Base-by-base conservation (phyloP, 2,113 vertebrate species). In the Rhombomys opimus region DNA sequence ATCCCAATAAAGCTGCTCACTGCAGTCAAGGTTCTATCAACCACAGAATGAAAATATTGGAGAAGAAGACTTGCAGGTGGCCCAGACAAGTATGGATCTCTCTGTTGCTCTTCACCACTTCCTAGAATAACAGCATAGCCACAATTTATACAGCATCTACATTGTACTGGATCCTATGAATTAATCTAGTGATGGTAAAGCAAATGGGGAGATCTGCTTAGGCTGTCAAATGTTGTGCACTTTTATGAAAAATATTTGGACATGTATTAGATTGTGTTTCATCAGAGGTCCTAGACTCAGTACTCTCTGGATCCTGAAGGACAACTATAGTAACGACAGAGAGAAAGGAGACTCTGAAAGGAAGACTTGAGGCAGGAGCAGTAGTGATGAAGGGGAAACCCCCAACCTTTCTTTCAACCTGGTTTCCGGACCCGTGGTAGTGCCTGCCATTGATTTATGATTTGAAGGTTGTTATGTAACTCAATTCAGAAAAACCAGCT, bases 1-100 rank as follows among this genome's bases (percentile, higher is more conserved):
- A 23, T 46, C 10, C 38, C 12, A 11, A 1, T 54, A 32, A 0
- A 9, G 0, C 22, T 50, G 14, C n/a, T 14, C 35, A 80, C 0
- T 35, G 15, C 11, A 35, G 18, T 27, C 13, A 50, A 50, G 54
- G 70, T 50, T 92, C 18, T 12, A 38, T 7, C 12, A 38, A 82
- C 22, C 20, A 38, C 35, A 82, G 18, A 59, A 38, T 61, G 10
- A 14, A 59, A 22, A 82, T 35, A 81, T 81, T 38, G 59, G 57
- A 61, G 41, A 30, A 82, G 11, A 72, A 70, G 41, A 7, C 2
- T 20, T 41, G 1, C 5, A 23, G 46, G 1, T 85, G 7, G 35
- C 84, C 1, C 14, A 23, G 11, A 13, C 2, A 75, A 38, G 20
- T 27, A n/a, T 15, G 38, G 27, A 67, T 3, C 3, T 46, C 41